Evolutionary conservation across 2,888 invertebrate species (phyloP).

Genomic region (Campoletis raptor): DNA sequence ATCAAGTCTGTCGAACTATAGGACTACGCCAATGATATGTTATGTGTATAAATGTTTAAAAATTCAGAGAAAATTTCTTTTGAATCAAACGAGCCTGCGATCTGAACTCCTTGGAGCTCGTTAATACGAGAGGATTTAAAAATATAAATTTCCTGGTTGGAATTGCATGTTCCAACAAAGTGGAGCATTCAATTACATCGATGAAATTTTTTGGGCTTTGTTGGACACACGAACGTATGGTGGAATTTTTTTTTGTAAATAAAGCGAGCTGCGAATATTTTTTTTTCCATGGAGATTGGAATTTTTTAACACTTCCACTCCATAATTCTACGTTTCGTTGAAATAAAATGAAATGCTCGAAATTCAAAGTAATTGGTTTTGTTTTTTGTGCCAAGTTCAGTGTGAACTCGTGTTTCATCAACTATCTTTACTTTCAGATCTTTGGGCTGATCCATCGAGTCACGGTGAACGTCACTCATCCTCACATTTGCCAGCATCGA

Average conservation of each 20-base stretch:
- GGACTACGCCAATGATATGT: neutral
- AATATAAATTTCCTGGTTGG: neutral
- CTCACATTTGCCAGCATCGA: conserved; percentile 19
- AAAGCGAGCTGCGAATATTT: neutral
- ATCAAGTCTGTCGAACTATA: neutral
- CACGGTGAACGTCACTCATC: conserved; percentile 38
- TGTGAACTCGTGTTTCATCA: conserved; percentile 64
- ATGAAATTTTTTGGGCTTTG: neutral
- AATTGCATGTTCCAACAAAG: neutral
- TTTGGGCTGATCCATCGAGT: conserved; percentile 70
- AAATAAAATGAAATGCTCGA: neutral
- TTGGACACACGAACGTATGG: neutral
- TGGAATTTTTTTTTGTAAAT: neutral
- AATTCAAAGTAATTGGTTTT: neutral
- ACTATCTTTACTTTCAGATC: conserved; percentile 76
- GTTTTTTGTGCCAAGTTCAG: neutral
- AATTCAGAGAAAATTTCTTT: neutral
- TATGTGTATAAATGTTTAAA: neutral
- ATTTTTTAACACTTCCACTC: neutral
- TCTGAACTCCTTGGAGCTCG: neutral
- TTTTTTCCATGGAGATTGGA: conserved; percentile 1
- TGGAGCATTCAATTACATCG: neutral
- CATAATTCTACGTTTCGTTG: neutral
- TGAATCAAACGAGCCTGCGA: neutral
- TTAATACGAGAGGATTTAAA: neutral